Conservation (phyloP, 2,888 invertebrate genomes). For the Cerastis rubricosa region DNA sequence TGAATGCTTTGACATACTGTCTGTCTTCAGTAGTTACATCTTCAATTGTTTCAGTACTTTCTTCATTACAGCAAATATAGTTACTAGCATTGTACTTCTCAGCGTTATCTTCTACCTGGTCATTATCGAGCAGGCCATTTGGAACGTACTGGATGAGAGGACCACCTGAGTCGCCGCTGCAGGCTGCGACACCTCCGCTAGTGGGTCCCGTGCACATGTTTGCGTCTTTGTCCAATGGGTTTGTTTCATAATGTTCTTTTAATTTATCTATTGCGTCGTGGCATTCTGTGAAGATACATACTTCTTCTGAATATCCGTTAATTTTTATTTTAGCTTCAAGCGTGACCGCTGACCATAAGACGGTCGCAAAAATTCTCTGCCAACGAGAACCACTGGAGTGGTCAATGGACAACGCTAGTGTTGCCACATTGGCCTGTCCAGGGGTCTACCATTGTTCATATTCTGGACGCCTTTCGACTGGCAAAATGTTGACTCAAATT, state of each 20-base stretch:
- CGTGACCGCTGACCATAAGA: neutral
- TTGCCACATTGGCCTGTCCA: neutral
- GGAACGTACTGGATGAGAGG: conserved; percentile 82
- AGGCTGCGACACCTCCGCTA: conserved; percentile 87
- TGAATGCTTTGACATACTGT: conserved; percentile 55
- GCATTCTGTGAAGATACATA: conserved; percentile 80
- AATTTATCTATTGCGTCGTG: conserved; percentile 80
- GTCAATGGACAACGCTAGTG: neutral
- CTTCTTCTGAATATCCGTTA: neutral
- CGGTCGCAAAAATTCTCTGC: neutral
- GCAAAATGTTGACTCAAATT: neutral
- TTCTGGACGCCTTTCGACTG: neutral
- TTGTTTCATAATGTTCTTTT: conserved; percentile 78
- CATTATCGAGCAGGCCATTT: conserved; percentile 58
- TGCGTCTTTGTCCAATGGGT: conserved; percentile 83
- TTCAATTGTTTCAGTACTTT: conserved; percentile 20
- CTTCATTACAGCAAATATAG: conserved; percentile 36
- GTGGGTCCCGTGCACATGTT: conserved; percentile 90
- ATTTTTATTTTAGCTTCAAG: neutral
- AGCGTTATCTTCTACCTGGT: conserved; percentile 60
- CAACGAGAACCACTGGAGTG: neutral
- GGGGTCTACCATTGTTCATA: neutral
- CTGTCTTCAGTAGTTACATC: conserved; percentile 36
- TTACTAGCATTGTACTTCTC: conserved; percentile 45
- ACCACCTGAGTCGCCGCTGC: conserved; percentile 91